Evolutionary conservation across 1,140 invertebrate genomes (phyloP), one percentile per base, ranked within the genome.

Genomic region (Mylabris phalerata): DNA sequence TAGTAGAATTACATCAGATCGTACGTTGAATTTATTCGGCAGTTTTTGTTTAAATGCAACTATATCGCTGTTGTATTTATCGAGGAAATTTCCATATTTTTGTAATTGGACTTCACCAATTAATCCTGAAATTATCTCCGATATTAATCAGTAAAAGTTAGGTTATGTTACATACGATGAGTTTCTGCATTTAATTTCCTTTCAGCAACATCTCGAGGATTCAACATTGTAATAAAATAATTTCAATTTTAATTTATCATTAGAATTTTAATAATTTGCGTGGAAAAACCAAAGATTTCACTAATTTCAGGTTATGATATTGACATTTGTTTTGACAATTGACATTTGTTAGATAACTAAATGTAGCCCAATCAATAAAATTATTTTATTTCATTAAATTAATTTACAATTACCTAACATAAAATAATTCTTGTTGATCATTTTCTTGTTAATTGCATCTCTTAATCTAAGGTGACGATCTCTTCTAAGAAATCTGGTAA

Each of bases 61-160:
- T 24, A 82, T 70, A 60, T 83, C 78, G 57, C 69, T 67, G 40
- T 73, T 74, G 73, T 85, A 82, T 47, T 82, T 81, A 66, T 89
- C 85, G 52, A 90, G 81, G 74, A 90, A 90, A 39, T 81, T 78
- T 2, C 85, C 84, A 79, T 87, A 92, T 62, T 82, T 80, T 61
- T 80, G 78, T 6, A 86, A 65, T 61, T 85, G 83, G 6, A 80
- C 75, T 56, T 86, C 81, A 45, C 81, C 83, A 50, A 82, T 81
- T 42, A 72, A 25, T 51, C 63, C 71, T 73, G 48, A 64, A 69
- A 66, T 25, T 25, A 55, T 57, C 60, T 50, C 45, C 50, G 19
- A 57, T 19, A 58, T 46, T 39, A 45, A 47, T 44, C 27, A 11
- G 43, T 26, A 54, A 61, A 42, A 48, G 51, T 41, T 24, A 45